Conservation (phyloP, 2,888 invertebrate species). For the Pteria penguin region DNA sequence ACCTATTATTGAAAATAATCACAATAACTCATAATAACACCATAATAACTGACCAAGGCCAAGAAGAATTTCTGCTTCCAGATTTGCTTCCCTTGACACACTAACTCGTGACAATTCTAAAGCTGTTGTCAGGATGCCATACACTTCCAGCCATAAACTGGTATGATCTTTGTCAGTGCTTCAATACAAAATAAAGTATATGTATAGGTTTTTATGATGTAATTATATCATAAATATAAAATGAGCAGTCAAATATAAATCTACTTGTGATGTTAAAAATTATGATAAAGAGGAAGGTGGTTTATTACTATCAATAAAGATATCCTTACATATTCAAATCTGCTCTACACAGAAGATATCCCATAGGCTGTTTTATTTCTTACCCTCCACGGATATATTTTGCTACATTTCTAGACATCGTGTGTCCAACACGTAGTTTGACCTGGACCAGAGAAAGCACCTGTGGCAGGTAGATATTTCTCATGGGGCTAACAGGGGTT, state of each 20-base stretch:
- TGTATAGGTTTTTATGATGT: too few species aligned
- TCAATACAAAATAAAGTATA: slow-evolving; percentile 1
- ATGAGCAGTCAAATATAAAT: too few species aligned
- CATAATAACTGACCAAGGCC: slow-evolving; percentile 68
- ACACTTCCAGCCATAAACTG: slow-evolving; percentile 69
- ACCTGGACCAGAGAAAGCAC: slow-evolving; percentile 72
- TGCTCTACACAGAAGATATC: too few species aligned
- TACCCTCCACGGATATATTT: slow-evolving; percentile 66
- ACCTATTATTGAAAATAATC: too few species aligned
- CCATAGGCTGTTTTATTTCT: too few species aligned
- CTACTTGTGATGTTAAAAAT: too few species aligned
- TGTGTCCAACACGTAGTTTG: slow-evolving; percentile 77
- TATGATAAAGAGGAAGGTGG: too few species aligned
- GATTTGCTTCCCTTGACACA: slow-evolving; percentile 64
- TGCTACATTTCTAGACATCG: slow-evolving; percentile 71
- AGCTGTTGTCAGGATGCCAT: slow-evolving; percentile 75
- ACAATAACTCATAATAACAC: too few species aligned
- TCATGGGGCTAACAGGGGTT: slow-evolving; percentile 70
- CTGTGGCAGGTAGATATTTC: slow-evolving; percentile 75
- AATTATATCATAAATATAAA: too few species aligned
- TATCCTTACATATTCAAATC: too few species aligned
- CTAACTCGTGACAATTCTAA: slow-evolving; percentile 71
- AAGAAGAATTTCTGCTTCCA: slow-evolving; percentile 78
- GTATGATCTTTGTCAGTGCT: slow-evolving; percentile 56
- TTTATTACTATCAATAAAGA: too few species aligned